phyloP scores from a whole-genome alignment of 1,140 invertebrate genomes.

The Drosophila navojoa region DNA sequence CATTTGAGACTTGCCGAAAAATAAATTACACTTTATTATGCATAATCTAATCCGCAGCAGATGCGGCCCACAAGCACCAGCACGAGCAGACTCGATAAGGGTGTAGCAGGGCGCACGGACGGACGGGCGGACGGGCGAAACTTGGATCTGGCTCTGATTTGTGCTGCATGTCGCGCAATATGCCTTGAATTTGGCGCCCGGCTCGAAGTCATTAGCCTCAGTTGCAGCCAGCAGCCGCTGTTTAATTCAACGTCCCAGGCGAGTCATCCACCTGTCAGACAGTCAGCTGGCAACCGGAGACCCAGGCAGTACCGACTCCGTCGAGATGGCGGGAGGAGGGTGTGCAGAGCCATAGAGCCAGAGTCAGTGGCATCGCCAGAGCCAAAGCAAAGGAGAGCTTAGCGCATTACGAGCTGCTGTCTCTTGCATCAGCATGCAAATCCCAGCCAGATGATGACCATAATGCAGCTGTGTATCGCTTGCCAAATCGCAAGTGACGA shows the following conservation, averaged over 20 bases:
- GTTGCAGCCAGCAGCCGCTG: conserved; percentile 7
- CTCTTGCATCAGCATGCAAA: conserved; percentile 43
- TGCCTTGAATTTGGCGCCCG: conserved; percentile 40
- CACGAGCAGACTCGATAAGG: neutral
- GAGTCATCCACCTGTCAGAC: conserved; percentile 36
- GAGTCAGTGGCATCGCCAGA: neutral
- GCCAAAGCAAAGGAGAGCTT: conserved; percentile 22
- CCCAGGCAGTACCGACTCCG: neutral
- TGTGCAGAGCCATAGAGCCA: neutral
- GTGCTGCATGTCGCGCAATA: conserved; percentile 28
- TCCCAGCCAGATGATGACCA: conserved; percentile 42
- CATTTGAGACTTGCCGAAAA: conserved; percentile 58
- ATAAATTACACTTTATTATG: conserved; percentile 83
- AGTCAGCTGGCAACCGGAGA: neutral
- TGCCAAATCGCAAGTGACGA: conserved; percentile 38
- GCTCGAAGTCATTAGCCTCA: conserved; percentile 38
- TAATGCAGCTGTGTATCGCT: conserved; percentile 45
- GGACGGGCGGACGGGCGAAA: neutral
- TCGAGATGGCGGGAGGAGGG: no score
- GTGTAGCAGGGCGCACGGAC: neutral
- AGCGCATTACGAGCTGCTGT: conserved; percentile 42
- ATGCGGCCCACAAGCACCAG: conserved; percentile 43
- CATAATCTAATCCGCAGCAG: conserved; percentile 80
- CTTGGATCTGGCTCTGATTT: conserved; percentile 10
- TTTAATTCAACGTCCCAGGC: conserved; percentile 3